Percentiles rank a stretch among this genome's conserved stretches.
Evolutionary conservation across 2,113 vertebrate genomes (phyloP).

Genomic region (Corvus hawaiiensis): DNA sequence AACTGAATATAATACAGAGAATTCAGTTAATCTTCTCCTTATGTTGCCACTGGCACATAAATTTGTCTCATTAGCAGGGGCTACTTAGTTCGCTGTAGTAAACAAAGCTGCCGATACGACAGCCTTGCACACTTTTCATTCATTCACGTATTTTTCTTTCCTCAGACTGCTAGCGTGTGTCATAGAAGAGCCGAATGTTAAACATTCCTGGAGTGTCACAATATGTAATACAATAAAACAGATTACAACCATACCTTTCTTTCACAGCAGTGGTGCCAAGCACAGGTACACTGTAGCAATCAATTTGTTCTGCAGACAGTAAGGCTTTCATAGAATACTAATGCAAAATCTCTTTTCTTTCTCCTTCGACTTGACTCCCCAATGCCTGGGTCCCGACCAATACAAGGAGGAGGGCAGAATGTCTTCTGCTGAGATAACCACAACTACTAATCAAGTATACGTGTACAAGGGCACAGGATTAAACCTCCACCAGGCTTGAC

Average conservation of each 20-base stretch:
- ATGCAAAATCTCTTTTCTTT: conserved; percentile 83
- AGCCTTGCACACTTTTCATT: conserved; percentile 56
- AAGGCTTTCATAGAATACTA: conserved; percentile 90
- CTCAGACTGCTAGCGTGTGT: conserved; percentile 60
- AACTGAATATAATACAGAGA: conserved; percentile 36
- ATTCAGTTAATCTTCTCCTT: conserved; percentile 59
- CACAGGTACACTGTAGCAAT: conserved; percentile 96
- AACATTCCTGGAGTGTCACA: conserved; percentile 75
- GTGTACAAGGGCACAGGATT: conserved; percentile 89
- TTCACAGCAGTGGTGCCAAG: conserved; percentile 90
- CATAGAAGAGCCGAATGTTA: conserved; percentile 60
- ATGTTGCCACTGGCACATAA: conserved; percentile 47
- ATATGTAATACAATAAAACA: conserved; percentile 84
- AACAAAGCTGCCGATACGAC: conserved; percentile 63
- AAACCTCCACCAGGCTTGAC: conserved; percentile 86
- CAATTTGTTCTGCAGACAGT: conserved; percentile 96
- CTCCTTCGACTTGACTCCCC: conserved; percentile 87
- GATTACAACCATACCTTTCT: conserved; percentile 89
- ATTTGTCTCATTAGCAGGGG: conserved; percentile 68
- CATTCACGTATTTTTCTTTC: conserved; percentile 63
- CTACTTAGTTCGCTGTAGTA: conserved; percentile 63
- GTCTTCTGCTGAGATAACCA: conserved; percentile 92
- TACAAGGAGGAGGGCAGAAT: conserved; percentile 81
- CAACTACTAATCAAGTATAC: conserved; percentile 93
- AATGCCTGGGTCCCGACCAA: conserved; percentile 86